phyloP scores from a whole-genome alignment of 2,113 vertebrate genomes.

The Mixornis gularis region DNA sequence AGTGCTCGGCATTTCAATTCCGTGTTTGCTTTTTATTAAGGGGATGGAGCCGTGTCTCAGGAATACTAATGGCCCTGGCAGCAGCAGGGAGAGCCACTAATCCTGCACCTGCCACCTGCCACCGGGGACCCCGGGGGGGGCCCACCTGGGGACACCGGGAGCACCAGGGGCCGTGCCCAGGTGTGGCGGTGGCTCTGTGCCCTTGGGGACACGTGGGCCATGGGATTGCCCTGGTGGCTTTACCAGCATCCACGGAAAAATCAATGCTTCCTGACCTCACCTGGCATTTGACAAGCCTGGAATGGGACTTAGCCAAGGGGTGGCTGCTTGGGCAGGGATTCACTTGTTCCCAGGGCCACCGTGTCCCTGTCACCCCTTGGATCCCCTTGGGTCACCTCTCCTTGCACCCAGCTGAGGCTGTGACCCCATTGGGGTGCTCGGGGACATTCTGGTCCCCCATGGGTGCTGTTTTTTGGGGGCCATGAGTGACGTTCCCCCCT shows the following conservation, averaged over 20 bases:
- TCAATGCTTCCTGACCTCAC: slow-evolving; percentile 21
- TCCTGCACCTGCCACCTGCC: slow-evolving; percentile 29
- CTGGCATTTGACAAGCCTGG: slow-evolving; percentile 25
- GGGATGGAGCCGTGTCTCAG: not conserved
- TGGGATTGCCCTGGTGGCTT: slow-evolving; percentile 41
- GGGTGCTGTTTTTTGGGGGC: not conserved
- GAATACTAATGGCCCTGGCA: slow-evolving; percentile 61
- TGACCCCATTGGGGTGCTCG: rapidly evolving
- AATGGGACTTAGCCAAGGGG: not conserved
- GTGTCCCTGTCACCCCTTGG: rapidly evolving
- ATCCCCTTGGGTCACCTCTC: rapidly evolving
- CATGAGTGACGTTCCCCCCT: not conserved
- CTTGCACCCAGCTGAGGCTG: not conserved
- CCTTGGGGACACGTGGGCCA: rapidly evolving
- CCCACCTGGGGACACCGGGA: rapidly evolving
- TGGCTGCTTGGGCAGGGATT: not conserved
- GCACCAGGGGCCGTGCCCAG: rapidly evolving
- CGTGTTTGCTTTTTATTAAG: slow-evolving; percentile 64
- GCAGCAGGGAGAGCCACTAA: not conserved
- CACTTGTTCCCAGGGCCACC: rapidly evolving
- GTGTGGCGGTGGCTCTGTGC: rapidly evolving
- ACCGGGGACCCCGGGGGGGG: rapidly evolving
- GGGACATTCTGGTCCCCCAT: rapidly evolving
- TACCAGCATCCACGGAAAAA: slow-evolving; percentile 52
- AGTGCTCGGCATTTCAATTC: slow-evolving; percentile 33